Conservation (phyloP, 2,113 vertebrate species). For the Corythaeola cristata region DNA sequence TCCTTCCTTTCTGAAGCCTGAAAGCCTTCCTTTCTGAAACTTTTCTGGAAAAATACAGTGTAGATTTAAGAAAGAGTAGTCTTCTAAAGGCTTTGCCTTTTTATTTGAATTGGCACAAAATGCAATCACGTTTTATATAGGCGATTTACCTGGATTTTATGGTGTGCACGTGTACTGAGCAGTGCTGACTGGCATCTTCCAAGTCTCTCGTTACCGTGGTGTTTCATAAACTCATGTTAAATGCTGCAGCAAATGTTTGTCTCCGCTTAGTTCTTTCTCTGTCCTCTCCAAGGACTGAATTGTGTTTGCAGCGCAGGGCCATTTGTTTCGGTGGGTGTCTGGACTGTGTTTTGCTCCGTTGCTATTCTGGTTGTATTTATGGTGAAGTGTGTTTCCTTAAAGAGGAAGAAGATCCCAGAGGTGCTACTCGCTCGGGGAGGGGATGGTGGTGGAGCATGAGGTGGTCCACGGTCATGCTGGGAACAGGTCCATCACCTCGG, state of each 20-base stretch:
- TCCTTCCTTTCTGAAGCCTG: neutral
- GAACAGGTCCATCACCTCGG: neutral
- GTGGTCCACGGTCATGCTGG: neutral
- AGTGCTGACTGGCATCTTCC: neutral
- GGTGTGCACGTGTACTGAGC: fast-evolving
- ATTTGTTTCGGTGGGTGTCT: neutral
- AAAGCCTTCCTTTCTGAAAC: neutral
- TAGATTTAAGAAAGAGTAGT: fast-evolving
- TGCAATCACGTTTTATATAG: fast-evolving
- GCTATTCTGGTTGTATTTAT: slow-evolving; percentile 17
- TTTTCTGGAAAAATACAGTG: neutral
- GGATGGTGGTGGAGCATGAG: neutral
- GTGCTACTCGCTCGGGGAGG: neutral
- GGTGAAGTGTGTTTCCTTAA: neutral
- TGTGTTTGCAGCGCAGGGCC: neutral
- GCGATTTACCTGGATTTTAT: fast-evolving
- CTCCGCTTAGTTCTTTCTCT: neutral
- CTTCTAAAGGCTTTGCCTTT: neutral
- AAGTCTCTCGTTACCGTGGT: neutral
- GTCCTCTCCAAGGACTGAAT: fast-evolving
- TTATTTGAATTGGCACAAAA: fast-evolving
- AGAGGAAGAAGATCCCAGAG: neutral
- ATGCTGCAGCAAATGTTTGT: neutral
- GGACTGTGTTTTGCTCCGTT: neutral
- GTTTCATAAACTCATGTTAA: neutral